Evolutionary conservation across 2,113 vertebrate genomes (phyloP).

Genomic region (Dascyllus trimaculatus): DNA sequence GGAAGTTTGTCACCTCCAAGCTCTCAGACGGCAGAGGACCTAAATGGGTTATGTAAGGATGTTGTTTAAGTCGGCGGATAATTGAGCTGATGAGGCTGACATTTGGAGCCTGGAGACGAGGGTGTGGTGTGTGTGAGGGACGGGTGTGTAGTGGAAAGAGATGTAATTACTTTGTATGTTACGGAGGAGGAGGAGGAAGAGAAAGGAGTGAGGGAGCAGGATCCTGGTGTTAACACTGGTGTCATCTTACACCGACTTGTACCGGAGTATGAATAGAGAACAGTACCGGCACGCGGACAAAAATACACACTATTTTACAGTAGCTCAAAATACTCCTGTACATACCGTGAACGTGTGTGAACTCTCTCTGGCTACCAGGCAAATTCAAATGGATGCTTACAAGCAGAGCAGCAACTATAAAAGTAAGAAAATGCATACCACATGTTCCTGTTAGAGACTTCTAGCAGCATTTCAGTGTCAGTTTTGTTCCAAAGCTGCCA

Average conservation of each 20-base stretch:
- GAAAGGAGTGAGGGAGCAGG: constrained; percentile 12
- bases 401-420: neutral
- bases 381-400: neutral
- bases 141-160: constrained; percentile 54
- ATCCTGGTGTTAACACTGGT: constrained; percentile 23
- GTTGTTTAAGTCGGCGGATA: constrained; percentile 62
- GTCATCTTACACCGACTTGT: constrained; percentile 9
- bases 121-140: constrained; percentile 48
- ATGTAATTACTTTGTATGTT: constrained; percentile 71
- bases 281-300: neutral
- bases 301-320: constrained; percentile 12
- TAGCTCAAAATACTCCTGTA: constrained; percentile 29
- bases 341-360: neutral
- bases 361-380: neutral
- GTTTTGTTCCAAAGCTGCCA: too few relatives aligned
- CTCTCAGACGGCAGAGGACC: constrained; percentile 31
- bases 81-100: constrained; percentile 74
- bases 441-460: too few relatives aligned
- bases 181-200: constrained; percentile 48
- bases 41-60: constrained; percentile 58
- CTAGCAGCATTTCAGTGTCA: too few relatives aligned
- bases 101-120: constrained; percentile 69
- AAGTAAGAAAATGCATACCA: too few relatives aligned
- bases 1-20: constrained; percentile 21
- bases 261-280: constrained; percentile 4